Evolutionary conservation across 2,888 invertebrate genomes (phyloP), one percentile per base, ranked within the genome.

Genomic region (Sylvicola fuscatus): DNA sequence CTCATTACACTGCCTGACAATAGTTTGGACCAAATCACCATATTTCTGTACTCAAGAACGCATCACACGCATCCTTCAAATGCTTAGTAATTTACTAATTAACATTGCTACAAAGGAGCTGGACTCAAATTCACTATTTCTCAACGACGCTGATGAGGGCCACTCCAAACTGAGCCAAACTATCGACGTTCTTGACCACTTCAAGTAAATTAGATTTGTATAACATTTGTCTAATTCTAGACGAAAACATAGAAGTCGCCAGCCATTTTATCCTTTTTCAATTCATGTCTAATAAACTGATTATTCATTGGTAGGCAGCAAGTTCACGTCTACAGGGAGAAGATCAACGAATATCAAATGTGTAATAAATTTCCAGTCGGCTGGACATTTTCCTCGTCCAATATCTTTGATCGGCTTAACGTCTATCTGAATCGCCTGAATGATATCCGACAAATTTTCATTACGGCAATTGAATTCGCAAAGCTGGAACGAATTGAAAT

Each of bases 401-500:
- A 71, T 12, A 70, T 83, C 4, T 83, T 86, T 47, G 62, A 66
- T 49, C 58, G 82, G 6, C 64, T 75, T 38, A 65, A 72, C 37
- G 50, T 63, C 2, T 83, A 74, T 49, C 58, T 70, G 37, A 60
- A 68, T 12, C 62, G 82, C 8, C 56, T 84, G 2, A 56, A 60
- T 35, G 64, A 74, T 47, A 65, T 83, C 3, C 62, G 77, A 57
- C 60, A 62, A 2, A 66, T 92, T 42, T 71, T 90, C 42, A 69
- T 72, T 31, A 74, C 79, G 0, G 78, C 78, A 0, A 61, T 73
- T 3, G 90, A 92, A 52, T 86, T 86, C 53, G 58, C 72, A 31
- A 89, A 87, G 51, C 55, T 92, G 40, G 92, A 93, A 54, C 86
- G 83, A 51, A 72, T 86, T 2, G 80, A 79, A 49, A 68, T 83